Conservation (phyloP, 2,888 invertebrate genomes). For the Macaria notata region DNA sequence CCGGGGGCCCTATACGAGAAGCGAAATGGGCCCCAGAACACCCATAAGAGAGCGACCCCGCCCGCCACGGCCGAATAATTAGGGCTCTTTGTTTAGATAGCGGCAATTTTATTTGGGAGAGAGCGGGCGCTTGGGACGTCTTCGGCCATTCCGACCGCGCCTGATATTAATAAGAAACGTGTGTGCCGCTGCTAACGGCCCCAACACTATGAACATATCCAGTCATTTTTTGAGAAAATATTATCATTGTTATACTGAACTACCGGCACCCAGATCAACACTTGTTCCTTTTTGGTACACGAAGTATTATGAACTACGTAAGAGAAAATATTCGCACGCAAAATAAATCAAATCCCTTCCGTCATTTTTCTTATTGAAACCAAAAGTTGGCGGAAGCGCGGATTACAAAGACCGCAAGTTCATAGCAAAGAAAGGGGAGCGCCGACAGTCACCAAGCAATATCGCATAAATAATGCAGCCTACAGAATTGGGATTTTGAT, state of each 20-base stretch:
- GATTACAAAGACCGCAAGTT: slow-evolving; percentile 64
- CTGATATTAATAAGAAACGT: slow-evolving; percentile 81
- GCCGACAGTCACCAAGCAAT: slow-evolving; percentile 70
- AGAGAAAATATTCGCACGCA: slow-evolving; percentile 3
- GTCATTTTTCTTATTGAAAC: slow-evolving; percentile 47
- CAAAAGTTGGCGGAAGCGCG: slow-evolving; percentile 60
- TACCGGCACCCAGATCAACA: not conserved
- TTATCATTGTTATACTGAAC: not conserved
- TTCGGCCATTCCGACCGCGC: slow-evolving; percentile 76
- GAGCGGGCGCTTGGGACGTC: slow-evolving; percentile 80
- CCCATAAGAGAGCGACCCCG: slow-evolving; percentile 87
- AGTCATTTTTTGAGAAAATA: slow-evolving; percentile 42
- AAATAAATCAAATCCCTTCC: slow-evolving; percentile 31
- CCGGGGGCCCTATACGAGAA: slow-evolving; percentile 84
- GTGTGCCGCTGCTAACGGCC: slow-evolving; percentile 61
- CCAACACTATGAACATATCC: slow-evolving; percentile 47
- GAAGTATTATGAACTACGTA: slow-evolving; percentile 3
- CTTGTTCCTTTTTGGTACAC: not conserved
- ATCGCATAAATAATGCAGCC: slow-evolving; percentile 80
- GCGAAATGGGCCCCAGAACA: slow-evolving; percentile 86
- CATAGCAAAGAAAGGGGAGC: slow-evolving; percentile 71
- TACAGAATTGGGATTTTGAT: slow-evolving; percentile 79
- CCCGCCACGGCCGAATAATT: slow-evolving; percentile 85
- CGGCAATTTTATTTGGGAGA: slow-evolving; percentile 83
- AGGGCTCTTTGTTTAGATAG: slow-evolving; percentile 85